Base-by-base conservation (phyloP, 2,797 vertebrate genomes). In the Trichosurus vulpecula region DNA sequence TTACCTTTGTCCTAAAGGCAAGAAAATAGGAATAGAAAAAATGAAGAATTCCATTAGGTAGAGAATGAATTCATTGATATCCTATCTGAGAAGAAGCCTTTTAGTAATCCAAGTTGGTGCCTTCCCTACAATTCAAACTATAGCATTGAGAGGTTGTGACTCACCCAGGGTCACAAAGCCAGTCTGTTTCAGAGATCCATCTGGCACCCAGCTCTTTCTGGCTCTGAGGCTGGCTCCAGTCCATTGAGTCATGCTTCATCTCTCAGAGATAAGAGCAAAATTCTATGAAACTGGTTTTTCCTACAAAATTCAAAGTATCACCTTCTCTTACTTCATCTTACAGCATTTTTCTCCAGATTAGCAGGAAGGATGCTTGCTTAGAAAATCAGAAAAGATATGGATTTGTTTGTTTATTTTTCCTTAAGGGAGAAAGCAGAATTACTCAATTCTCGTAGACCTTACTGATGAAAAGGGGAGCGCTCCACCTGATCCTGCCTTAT, bases 1-100 rank as follows among this genome's bases (percentile, higher is more conserved):
- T 94, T 1, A 8, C 31, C 74, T 94, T 93, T 98, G 95, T 96
- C 98, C 98, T 94, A 93, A 57, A 98, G 97, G 98, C 96, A 97
- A 57, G 94, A 96, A 96, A 93, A 89, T 3, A 91, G 96, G 91
- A 61, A 97, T 95, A 87, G 47, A 56, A 81, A 96, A 95, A 98
- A 97, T 91, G 96, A 97, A 96, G 19, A 47, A 9, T 81, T 31
- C 66, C 41, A 10, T 10, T 10, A 47, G 19, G 12, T 81, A 47
- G 19, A 81, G 16, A 74, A 74, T 22, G 6, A 74, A 4, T 74
- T 74, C 16, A 97, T 41, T n/a, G 56, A 96, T 91, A n/a, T 95
- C 61, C 51, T 57, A 95, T 95, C 94, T 95, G 93, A 0, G 0
- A 93, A 93, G n/a, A 61, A 9, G 47, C 19, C 8, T 19, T 47